Base-by-base conservation (phyloP, 2,113 vertebrate genomes). In the Chlamydotis undulata region DNA sequence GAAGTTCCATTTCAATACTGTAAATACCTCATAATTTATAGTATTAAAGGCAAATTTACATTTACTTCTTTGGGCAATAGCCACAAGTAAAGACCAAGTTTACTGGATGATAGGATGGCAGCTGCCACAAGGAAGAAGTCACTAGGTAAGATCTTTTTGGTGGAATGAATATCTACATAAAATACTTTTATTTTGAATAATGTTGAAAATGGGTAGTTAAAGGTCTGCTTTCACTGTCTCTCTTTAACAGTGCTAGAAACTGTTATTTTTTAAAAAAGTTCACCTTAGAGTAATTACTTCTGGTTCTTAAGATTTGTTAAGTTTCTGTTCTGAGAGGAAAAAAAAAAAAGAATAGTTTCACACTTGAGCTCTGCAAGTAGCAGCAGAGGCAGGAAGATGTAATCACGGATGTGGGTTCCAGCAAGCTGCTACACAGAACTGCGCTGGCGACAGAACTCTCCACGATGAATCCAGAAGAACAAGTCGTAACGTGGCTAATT, bases 401-500 rank as follows among this genome's bases (percentile, higher is more conserved):
- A 97, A 97, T 97, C 95, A 56, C 99, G 99, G 99, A 99, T 99
- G 99, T 99, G 98, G 98, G 98, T 98, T 97, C 96, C 97, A 96
- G 96, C 97, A 95, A 83, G 89, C 98, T 91, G 96, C 82, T 90
- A 96, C 96, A 67, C 94, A 63, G 61, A 89, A 53, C 91, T 37
- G 95, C 15, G 10, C 53, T 11, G 90, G 74, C 19, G 1, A 41
- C 68, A 91, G 31, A 33, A 15, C 93, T 52, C 68, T 87, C 95
- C 93, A 26, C 89, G 26, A 99, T 99, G 99, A 99, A 99, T 98
- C 98, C 98, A 78, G 99, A 99, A 97, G 99, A 99, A 93, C 99
- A 98, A 92, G 98, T 98, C 4, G 99, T 99, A 95, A 99, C 99
- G 13, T 99, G 99, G 99, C 98, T 99, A 9, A 99, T 99, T 94